These are phyloP conservation scores for Cerastoderma edule DNA, from an alignment of 2,888 invertebrate species.

Conservation along the genomic window DNA sequence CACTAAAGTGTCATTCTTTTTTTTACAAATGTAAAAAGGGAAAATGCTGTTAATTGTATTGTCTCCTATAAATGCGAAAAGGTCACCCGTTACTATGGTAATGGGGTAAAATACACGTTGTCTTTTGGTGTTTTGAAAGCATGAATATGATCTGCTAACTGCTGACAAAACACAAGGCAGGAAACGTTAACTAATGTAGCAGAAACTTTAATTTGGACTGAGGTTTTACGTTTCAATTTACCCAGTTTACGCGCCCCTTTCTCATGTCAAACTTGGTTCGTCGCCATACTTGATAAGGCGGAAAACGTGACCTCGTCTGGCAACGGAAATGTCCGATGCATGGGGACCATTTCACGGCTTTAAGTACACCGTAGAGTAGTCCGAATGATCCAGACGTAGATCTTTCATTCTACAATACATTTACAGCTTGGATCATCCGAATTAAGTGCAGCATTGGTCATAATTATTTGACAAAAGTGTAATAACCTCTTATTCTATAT, in stretches of 20 bases:
- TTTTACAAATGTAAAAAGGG: background rate
- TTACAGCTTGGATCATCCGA: too few species aligned
- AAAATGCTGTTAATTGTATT: background rate
- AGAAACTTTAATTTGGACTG: constrained; percentile 56
- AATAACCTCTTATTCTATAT: too few species aligned
- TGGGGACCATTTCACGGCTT: too few species aligned
- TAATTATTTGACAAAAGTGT: too few species aligned
- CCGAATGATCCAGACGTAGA: too few species aligned
- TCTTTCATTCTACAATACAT: too few species aligned
- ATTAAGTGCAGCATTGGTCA: too few species aligned
- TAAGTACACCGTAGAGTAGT: too few species aligned
- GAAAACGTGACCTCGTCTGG: constrained; percentile 14
- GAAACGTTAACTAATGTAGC: constrained; percentile 48
- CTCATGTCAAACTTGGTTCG: constrained; percentile 46
- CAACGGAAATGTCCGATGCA: too few species aligned
- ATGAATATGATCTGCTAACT: constrained; percentile 27
- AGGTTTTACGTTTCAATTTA: constrained; percentile 60
- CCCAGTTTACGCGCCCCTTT: constrained; percentile 40
- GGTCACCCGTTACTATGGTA: too few species aligned
- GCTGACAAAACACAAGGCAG: constrained; percentile 43
- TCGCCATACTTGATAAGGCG: constrained; percentile 28
- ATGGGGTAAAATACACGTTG: constrained; percentile 24
- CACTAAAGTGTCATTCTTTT: background rate
- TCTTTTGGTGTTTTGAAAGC: constrained; percentile 41
- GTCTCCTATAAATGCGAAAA: background rate